These are phyloP conservation scores for Drosophila asahinai DNA, from an alignment of 1,140 invertebrate species.

Conservation along the genomic window DNA sequence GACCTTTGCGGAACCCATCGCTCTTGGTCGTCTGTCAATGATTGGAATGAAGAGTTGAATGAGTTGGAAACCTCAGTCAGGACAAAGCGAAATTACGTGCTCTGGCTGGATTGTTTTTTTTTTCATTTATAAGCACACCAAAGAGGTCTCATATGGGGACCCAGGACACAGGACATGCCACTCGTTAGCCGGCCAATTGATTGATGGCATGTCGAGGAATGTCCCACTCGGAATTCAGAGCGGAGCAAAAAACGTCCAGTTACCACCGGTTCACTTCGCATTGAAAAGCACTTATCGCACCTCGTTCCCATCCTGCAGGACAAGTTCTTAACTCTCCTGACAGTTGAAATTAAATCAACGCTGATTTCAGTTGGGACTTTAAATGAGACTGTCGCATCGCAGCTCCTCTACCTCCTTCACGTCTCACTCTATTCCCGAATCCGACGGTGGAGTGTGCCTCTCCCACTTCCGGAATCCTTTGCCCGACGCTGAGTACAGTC, in stretches of 20 bases:
- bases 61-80: constrained; percentile 38
- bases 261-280: constrained; percentile 37
- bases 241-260: constrained; percentile 23
- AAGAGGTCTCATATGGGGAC: constrained; percentile 18
- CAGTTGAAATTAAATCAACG: constrained; percentile 69
- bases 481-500: constrained; percentile 48
- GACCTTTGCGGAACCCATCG: constrained; percentile 45
- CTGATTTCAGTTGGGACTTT: constrained; percentile 65
- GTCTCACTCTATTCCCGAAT: neutral
- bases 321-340: constrained; percentile 30
- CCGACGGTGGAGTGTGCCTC: neutral
- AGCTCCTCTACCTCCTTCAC: neutral
- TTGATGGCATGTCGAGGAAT: constrained; percentile 72
- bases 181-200: constrained; percentile 77
- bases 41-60: constrained; percentile 33
- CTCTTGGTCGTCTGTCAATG: constrained; percentile 64
- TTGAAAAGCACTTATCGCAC: constrained; percentile 77
- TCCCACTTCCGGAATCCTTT: constrained; percentile 14
- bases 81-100: constrained; percentile 69
- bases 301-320: constrained; percentile 27
- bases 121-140: constrained; percentile 10
- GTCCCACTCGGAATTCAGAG: constrained; percentile 32
- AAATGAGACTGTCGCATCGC: constrained; percentile 48
- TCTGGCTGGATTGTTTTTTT: constrained; percentile 20
- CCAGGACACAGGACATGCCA: constrained; percentile 43